Evolutionary conservation across 2,113 vertebrate species (phyloP).

Genomic region (Stigmatopora nigra): DNA sequence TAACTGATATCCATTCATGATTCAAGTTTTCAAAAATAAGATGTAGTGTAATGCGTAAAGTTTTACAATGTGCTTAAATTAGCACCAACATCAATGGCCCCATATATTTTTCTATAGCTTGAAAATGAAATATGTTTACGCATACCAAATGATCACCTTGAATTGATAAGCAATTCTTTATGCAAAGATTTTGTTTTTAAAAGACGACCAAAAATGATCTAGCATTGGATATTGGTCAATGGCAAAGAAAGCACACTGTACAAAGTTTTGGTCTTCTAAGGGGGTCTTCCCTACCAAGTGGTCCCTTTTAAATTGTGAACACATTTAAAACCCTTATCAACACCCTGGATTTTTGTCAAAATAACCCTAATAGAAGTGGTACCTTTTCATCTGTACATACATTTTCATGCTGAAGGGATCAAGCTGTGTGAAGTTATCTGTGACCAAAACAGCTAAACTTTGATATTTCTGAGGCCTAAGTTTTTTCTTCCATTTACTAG

Average conservation of each 20-base stretch:
- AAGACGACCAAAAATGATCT: too few species aligned
- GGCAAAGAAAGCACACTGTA: not conserved
- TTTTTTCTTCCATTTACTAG: not conserved
- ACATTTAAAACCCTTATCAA: not conserved
- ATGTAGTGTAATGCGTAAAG: constrained; percentile 11
- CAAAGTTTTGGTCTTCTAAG: constrained; percentile 23
- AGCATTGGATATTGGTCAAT: too few species aligned
- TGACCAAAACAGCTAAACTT: not conserved
- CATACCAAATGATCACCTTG: not conserved
- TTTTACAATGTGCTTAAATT: not conserved
- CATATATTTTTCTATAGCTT: not conserved
- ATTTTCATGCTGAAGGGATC: not conserved
- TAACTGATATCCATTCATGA: constrained; percentile 28
- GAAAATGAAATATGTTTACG: not conserved
- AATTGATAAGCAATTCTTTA: not conserved
- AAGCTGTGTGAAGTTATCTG: not conserved
- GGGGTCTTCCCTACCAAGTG: not conserved
- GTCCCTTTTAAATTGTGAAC: not conserved
- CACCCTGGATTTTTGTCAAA: constrained; percentile 26
- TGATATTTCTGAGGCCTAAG: not conserved
- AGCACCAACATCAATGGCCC: constrained; percentile 3
- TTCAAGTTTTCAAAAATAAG: constrained; percentile 4
- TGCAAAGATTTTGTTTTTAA: not conserved
- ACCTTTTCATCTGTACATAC: not conserved
- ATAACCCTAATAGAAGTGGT: not conserved